Percentiles rank a stretch among this genome's conserved stretches.
phyloP scores from a whole-genome alignment of 2,888 invertebrate species.

The Coleophora deauratella region DNA sequence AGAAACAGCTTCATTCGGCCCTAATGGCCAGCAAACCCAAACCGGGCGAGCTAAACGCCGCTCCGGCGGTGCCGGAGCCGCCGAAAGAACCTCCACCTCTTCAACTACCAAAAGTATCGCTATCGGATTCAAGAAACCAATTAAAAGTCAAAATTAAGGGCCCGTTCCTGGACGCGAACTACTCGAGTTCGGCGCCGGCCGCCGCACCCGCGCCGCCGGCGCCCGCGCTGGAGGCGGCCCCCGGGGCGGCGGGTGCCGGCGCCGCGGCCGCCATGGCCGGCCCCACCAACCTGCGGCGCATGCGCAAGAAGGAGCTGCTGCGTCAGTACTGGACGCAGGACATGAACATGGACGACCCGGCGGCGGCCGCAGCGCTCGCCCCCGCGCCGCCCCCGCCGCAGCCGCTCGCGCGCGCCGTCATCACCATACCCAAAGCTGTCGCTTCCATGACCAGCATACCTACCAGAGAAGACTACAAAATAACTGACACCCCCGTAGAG shows the following conservation, averaged over 20 bases:
- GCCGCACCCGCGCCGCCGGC: slow-evolving; percentile 72
- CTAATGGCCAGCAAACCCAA: slow-evolving; percentile 74
- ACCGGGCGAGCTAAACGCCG: slow-evolving; percentile 32
- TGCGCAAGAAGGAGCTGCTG: slow-evolving; percentile 92
- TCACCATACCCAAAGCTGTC: slow-evolving; percentile 90
- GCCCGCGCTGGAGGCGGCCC: slow-evolving; percentile 45
- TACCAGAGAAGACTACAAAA: slow-evolving; percentile 87
- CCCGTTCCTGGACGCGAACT: slow-evolving; percentile 84
- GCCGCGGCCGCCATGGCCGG: slow-evolving; percentile 72
- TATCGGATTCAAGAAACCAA: slow-evolving; percentile 88
- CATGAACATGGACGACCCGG: slow-evolving; percentile 87
- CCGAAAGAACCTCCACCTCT: slow-evolving; percentile 37
- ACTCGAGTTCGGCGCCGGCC: slow-evolving; percentile 76
- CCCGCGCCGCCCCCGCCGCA: slow-evolving; percentile 75
- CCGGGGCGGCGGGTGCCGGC: slow-evolving; percentile 46
- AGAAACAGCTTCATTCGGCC: slow-evolving; percentile 82
- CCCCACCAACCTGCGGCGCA: slow-evolving; percentile 84
- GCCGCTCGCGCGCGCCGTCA: slow-evolving; percentile 79
- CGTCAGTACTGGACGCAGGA: slow-evolving; percentile 88
- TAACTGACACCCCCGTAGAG: slow-evolving; percentile 77
- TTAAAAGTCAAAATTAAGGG: slow-evolving; percentile 94
- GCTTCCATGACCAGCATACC: slow-evolving; percentile 92
- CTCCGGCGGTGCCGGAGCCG: slow-evolving; percentile 24
- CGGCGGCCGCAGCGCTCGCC: slow-evolving; percentile 61
- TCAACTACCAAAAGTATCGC: slow-evolving; percentile 78